Evolutionary conservation across 2,113 vertebrate genomes (phyloP), one percentile per base, ranked within the genome.

Genomic region (Ictidomys tridecemlineatus): DNA sequence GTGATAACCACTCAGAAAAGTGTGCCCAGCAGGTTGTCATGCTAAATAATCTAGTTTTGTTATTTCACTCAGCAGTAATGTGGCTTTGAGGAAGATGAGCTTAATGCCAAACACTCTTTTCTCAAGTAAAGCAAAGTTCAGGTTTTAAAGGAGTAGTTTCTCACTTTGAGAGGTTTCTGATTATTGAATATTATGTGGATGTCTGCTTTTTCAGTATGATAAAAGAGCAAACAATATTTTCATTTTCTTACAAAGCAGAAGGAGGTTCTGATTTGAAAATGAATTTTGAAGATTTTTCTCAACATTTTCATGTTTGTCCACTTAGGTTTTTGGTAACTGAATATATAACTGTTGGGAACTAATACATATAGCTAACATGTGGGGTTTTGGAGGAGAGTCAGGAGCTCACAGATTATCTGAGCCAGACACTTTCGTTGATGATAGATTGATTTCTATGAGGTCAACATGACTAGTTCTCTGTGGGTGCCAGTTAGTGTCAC

Each of bases 1-100:
- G 5, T 70, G 90, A 82, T 91, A 95, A 87, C 53, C 3, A 58
- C 85, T 80, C 32, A 85, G 84, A 90, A 92, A 91, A 95, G 42
- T 91, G 76, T 92, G 63, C 53, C 42, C 69, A 83, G 84, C 67
- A 92, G 87, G 63, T 14, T 83, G 39, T 78, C 53, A 1, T 77
- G 39, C 72, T 95, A 85, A 94, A 63, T 96, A 85, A 96, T 61
- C 73, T 45, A 74, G 12, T 34, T 34, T 80, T 95, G 79, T 95
- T 95, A 90, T 90, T 96, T 72, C 17, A 70, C 94, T 96, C 93
- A 89, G 77, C 85, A 83, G 95, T 83, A 74, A 91, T 18, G 42
- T 89, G 53, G 72, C 70, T 94, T 93, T 96, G 90, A 96, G 85
- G 42, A 37, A 91, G 74, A 73, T 7, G 51, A 87, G 51, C 37